These are phyloP conservation scores for Morone chrysops DNA, from an alignment of 2,113 vertebrate genomes.

Conservation along the genomic window DNA sequence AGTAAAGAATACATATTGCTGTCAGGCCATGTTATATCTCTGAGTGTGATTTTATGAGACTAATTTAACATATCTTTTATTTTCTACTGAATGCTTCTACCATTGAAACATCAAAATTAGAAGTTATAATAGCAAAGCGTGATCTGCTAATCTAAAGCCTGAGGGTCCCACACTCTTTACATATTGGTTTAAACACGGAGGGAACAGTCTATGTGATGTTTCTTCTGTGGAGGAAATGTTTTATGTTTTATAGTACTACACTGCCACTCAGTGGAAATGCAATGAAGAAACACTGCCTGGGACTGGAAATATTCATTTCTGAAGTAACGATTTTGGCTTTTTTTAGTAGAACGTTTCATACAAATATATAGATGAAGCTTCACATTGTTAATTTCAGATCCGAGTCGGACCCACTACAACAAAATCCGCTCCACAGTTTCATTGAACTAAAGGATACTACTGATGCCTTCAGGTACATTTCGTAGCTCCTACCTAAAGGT, in stretches of 20 bases:
- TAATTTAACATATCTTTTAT: neutral
- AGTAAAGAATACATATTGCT: neutral
- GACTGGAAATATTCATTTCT: neutral
- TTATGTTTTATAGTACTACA: conserved; percentile 1
- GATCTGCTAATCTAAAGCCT: neutral
- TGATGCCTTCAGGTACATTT: conserved; percentile 22
- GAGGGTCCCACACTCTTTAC: neutral
- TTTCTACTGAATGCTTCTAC: neutral
- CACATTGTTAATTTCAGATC: neutral
- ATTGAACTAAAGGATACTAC: fast-evolving
- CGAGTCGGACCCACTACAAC: neutral
- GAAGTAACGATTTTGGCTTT: neutral
- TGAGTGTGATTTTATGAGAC: neutral
- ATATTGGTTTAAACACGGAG: conserved; percentile 4
- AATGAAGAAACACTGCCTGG: neutral
- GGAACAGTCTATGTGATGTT: neutral
- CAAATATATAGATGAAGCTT: too few species aligned
- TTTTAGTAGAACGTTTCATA: neutral
- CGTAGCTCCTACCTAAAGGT: neutral
- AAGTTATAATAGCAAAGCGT: neutral
- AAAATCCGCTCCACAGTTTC: conserved; percentile 27
- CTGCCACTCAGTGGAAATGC: conserved; percentile 55
- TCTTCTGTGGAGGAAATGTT: neutral
- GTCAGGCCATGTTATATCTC: neutral
- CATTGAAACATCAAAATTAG: neutral